Evolutionary conservation across 2,888 invertebrate species (phyloP), one percentile per base, ranked within the genome.

Genomic region (Caenorhabditis parvicauda): DNA sequence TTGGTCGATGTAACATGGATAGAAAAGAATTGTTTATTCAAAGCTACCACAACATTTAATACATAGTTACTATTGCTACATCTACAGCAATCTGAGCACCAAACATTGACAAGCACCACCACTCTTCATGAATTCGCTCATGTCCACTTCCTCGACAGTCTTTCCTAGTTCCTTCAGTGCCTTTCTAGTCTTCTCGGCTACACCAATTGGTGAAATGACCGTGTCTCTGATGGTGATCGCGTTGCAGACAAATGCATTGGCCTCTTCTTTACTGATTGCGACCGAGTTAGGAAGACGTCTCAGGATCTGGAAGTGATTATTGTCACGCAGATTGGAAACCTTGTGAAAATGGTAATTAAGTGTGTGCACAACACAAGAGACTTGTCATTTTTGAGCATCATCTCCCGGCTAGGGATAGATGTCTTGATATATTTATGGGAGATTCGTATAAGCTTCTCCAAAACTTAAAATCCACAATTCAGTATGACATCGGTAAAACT

Each of bases 81-180:
- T 32, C 27, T 49, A 51, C 65, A 54, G 80, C n/a, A 81, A 59
- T 59, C 81, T 74, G 21, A 81, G 48, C 14, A 81, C 75, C 9
- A 81, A 54, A 50, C 81, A 81, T 59, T 81, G 81, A 50, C 78
- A 78, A 9, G 81, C 81, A 27, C 81, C 81, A 24, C 81, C 81
- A 50, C 75, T 72, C 64, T 81, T 81, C 76, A 81, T 76, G 58
- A 81, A 81, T 53, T 81, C 81, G 54, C 74, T 74, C 56, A 61
- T 61, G 37, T 57, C 58, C 21, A 68, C 66, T 52, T 81, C 75
- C 4, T 59, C 59, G 17, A 77, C 74, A 4, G 49, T 44, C 56
- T 71, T 81, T 42, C 81, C 81, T 2, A 70, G 56, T 9, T 48
- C 35, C 37, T 53, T 32, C 32, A 81, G 61, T 19, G 61, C 65